Percentiles rank a stretch among this genome's conserved stretches.
Conservation (phyloP, 2,797 vertebrate species). For the Myotis myotis region DNA sequence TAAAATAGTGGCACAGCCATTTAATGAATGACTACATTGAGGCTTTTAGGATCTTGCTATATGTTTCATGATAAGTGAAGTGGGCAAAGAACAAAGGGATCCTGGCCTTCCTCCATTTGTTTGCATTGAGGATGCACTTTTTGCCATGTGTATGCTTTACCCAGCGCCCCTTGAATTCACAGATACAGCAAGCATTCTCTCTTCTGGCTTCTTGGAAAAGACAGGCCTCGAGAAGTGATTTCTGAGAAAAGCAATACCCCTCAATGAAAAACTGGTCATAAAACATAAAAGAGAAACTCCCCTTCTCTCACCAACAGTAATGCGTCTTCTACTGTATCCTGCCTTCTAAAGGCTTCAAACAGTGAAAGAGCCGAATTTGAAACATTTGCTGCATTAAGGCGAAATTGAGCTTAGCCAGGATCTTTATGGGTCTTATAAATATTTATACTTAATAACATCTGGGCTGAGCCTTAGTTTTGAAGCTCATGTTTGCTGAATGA, state of each 20-base stretch:
- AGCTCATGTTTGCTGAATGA: conserved; percentile 47
- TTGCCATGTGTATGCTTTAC: background rate
- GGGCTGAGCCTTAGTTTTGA: conserved; percentile 52
- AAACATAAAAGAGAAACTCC: conserved; percentile 72
- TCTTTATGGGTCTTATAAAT: conserved; percentile 77
- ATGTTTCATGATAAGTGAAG: background rate
- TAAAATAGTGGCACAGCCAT: background rate
- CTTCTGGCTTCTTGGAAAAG: conserved; percentile 49
- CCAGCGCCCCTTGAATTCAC: background rate
- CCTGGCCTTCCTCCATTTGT: background rate
- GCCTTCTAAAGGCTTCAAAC: conserved; percentile 46
- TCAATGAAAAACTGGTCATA: conserved; percentile 66
- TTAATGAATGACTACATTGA: background rate
- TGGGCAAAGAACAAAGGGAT: background rate
- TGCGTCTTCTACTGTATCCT: conserved; percentile 46
- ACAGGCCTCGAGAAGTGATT: conserved; percentile 64
- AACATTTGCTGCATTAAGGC: conserved; percentile 73
- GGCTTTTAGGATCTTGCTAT: background rate
- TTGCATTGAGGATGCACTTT: rapidly evolving
- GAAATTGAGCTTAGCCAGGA: conserved; percentile 69
- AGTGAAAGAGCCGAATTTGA: conserved; percentile 50
- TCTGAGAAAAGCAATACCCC: conserved; percentile 68
- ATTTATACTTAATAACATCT: conserved; percentile 79
- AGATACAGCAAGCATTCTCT: background rate
- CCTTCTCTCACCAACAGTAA: background rate